Base-by-base conservation (phyloP, 2,888 invertebrate genomes). In the Mellilla xanthometata region DNA sequence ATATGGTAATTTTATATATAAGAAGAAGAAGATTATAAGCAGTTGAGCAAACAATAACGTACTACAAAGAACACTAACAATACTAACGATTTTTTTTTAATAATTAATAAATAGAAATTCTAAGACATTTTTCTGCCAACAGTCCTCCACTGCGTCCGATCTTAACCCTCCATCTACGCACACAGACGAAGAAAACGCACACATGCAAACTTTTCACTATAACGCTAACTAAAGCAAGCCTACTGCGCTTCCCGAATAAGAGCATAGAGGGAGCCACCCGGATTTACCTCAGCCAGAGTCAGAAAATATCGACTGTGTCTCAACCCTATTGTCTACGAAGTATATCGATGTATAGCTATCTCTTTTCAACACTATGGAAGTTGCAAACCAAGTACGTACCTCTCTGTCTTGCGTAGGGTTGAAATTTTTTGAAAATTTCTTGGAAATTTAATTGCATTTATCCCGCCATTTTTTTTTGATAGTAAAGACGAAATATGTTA, bases 141-240 rank as follows among this genome's bases (percentile, higher is more conserved):
- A 19, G 30, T 85, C 76, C 72, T 50, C 55, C 56, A 51, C 76
- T 74, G 76, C 82, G 79, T 77, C 69, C 76, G 79, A 71, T 78
- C 75, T 81, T 77, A 80, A 85, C 86, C 85, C 83, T 80, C 64
- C 49, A 45, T 62, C 64, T 13, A 32, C 54, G 42, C 55, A 54
- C 58, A 12, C 53, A 46, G 44, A 43, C 52, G 46, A 22, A 60
- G 51, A 60, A 52, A 39, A 31, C 55, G 42, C 54, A 49, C 50
- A 33, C 13, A 28, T 26, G 28, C 36, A n/a, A 30, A 22, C 30
- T 36, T 49, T 36, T 49, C 38, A 24, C 3, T 60, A 53, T 31
- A 57, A 12, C 13, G 11, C 64, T 65, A 65, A 71, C 70, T 9
- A 48, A 24, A 8, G 30, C 50, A 52, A 23, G 12, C 33, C 23